Evolutionary conservation across 1,140 invertebrate genomes (phyloP).

Genomic region (Chironomus tepperi): DNA sequence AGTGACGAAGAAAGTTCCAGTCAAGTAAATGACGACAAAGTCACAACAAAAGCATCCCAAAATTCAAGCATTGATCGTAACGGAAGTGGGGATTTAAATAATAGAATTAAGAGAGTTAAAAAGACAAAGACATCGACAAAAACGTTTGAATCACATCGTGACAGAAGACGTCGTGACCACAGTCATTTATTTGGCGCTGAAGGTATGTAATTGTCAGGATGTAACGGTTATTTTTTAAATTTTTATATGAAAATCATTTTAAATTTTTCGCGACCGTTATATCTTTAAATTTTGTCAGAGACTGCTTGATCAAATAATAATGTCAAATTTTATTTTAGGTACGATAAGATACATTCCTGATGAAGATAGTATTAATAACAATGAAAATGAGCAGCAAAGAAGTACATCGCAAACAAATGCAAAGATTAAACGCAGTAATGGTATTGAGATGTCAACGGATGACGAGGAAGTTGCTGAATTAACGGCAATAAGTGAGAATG

Average conservation of each 20-base stretch:
- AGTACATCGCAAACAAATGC: neutral
- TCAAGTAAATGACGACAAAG: neutral
- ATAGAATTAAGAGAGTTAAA: neutral
- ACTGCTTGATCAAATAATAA: no score
- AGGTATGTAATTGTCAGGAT: neutral
- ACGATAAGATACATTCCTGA: constrained; percentile 17
- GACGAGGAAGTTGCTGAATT: neutral
- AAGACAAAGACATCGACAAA: neutral
- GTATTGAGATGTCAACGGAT: neutral
- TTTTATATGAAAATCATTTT: no score
- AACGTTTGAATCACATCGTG: neutral
- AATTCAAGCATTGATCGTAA: neutral
- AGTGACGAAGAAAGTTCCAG: neutral
- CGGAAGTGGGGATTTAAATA: neutral
- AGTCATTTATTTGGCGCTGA: neutral
- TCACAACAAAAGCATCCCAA: neutral
- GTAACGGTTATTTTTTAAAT: no score
- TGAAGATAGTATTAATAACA: constrained; percentile 6
- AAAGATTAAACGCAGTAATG: neutral
- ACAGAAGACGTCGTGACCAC: neutral
- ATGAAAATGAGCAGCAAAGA: neutral
- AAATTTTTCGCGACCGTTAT: no score
- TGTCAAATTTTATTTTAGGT: neutral
- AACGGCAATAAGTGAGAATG: neutral
- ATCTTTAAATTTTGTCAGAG: no score